Base-by-base conservation (phyloP, 2,113 vertebrate genomes). In the Phalacrocorax aristotelis region DNA sequence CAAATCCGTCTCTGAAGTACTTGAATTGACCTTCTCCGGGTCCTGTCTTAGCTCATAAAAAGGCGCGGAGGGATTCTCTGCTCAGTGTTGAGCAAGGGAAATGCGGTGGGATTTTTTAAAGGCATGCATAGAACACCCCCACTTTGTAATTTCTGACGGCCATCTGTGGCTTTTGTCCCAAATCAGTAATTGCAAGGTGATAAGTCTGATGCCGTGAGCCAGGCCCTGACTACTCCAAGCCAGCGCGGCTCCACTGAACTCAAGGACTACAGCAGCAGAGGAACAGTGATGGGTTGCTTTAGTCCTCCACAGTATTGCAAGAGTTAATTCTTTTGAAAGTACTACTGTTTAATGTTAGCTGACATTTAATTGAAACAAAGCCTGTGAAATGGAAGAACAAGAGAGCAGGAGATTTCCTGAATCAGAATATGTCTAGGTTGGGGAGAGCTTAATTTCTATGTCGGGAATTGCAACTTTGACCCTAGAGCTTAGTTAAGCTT, bases 121-220 rank as follows among this genome's bases (percentile, higher is more conserved):
- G 36, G 34, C 55, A 32, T 0, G 0, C 8, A 5, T 34, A 48
- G 44, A 49, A 58, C 26, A 20, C 7, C n/a, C 18, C 12, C 4
- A 17, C 52, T 30, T 49, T n/a, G 3, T 26, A 16, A 44, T 58
- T 74, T 36, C 48, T 78, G 16, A 13, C 51, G 52, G 26, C 17
- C 11, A 44, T 40, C 68, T 22, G 4, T 29, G 11, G 16, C 23
- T 89, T 54, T 13, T 44, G 36, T 58, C 19, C 25, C 30, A 32
- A 40, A 46, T 40, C 38, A 42, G 0, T 55, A 36, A 48, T 6
- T 34, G 13, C 12, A 40, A 78, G 48, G 32, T 68, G 46, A 2
- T 11, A 52, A 79, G 19, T 29, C 29, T 79, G 87, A 46, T 68
- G 44, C 20, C 29, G 2, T 11, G 44, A 44, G 51, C 16, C 36